Percentiles rank a stretch among this genome's conserved stretches.
These are phyloP conservation scores for Eulimnadia texana DNA, from an alignment of 1,140 invertebrate genomes.

Conservation along the genomic window DNA sequence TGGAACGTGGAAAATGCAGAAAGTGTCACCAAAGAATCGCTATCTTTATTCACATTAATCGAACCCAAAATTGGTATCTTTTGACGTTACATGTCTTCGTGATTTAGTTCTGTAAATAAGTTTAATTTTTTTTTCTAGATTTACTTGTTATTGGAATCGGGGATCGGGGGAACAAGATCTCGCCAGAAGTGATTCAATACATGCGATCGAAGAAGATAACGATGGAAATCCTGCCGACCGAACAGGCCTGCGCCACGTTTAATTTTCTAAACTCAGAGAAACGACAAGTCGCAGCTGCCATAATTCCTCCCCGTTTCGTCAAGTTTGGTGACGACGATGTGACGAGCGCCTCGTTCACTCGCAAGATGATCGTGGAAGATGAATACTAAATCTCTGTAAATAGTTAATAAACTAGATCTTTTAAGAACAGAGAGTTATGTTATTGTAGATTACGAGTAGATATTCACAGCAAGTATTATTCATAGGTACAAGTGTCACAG, in stretches of 20 bases:
- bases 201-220: conserved; percentile 41
- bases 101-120: background rate
- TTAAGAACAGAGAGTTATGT: too few species aligned
- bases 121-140: conserved; percentile 35
- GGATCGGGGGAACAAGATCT: conserved; percentile 30
- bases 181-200: conserved; percentile 33
- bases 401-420: too few species aligned
- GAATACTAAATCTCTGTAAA: background rate
- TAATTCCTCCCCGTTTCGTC: conserved; percentile 50
- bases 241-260: conserved; percentile 61
- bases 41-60: conserved; percentile 57
- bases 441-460: too few species aligned
- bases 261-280: conserved; percentile 67
- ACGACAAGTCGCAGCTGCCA: conserved; percentile 54
- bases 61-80: conserved; percentile 54
- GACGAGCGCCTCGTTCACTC: background rate
- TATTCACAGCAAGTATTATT: too few species aligned
- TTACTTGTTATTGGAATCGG: conserved; percentile 63
- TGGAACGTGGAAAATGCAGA: conserved; percentile 55
- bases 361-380: background rate
- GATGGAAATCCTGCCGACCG: conserved; percentile 55
- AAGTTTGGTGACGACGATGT: conserved; percentile 25
- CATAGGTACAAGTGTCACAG: too few species aligned
- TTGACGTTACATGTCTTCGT: background rate
- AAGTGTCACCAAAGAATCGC: conserved; percentile 57